Conservation (phyloP, 2,888 invertebrate species). For the Eulithis testata region DNA sequence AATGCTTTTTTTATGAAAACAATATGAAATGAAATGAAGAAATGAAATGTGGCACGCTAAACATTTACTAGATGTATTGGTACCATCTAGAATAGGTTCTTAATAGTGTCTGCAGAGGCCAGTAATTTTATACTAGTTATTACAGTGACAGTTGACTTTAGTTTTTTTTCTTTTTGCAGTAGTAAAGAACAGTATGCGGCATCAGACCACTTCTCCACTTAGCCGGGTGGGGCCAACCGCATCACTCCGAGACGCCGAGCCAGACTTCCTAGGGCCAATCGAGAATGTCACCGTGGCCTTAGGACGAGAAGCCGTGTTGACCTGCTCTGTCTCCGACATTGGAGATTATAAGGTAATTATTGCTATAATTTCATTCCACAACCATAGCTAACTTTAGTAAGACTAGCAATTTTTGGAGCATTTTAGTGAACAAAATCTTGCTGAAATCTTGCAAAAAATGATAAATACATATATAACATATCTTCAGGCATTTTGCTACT, state of each 20-base stretch:
- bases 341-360: constrained; percentile 88
- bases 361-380: constrained; percentile 26
- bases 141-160: background rate
- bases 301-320: constrained; percentile 89
- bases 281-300: constrained; percentile 90
- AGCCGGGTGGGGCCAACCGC: constrained; percentile 71
- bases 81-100: no score
- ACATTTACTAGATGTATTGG: no score
- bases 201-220: constrained; percentile 71
- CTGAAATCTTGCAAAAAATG: no score
- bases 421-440: no score
- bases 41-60: no score
- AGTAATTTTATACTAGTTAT: background rate
- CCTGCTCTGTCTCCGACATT: constrained; percentile 89
- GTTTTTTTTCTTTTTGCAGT: constrained; percentile 51
- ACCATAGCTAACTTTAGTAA: no score
- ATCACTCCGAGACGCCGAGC: constrained; percentile 79
- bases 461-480: no score
- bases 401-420: no score
- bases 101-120: no score
- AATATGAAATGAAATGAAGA: no score
- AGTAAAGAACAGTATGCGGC: constrained; percentile 71
- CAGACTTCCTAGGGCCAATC: constrained; percentile 88
- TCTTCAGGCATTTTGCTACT: no score
- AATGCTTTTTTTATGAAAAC: no score